phyloP scores from a whole-genome alignment of 2,888 invertebrate genomes.

The Metopia argyrocephala region DNA sequence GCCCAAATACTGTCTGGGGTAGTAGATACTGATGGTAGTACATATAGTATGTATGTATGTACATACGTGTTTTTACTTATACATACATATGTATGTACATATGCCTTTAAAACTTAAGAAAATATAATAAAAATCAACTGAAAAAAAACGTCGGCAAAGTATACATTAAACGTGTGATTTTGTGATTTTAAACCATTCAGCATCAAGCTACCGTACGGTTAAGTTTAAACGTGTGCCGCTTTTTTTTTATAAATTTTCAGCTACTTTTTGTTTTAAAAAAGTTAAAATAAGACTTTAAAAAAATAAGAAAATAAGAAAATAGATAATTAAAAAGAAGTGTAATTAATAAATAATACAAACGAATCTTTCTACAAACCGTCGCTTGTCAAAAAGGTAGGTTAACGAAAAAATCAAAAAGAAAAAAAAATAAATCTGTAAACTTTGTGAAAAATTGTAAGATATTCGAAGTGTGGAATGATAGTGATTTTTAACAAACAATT shows the following conservation, averaged over 20 bases:
- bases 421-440: neutral
- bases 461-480: neutral
- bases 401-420: slow-evolving; percentile 1
- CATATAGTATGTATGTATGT: neutral
- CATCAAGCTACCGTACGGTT: slow-evolving; percentile 52
- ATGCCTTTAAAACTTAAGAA: slow-evolving; percentile 23
- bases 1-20: slow-evolving; percentile 17
- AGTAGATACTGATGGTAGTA: neutral
- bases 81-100: neutral
- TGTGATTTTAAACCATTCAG: slow-evolving; percentile 54
- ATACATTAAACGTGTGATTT: slow-evolving; percentile 58
- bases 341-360: neutral
- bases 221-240: slow-evolving; percentile 25
- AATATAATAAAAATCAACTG: slow-evolving; percentile 26
- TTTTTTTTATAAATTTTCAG: neutral
- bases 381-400: slow-evolving; percentile 31
- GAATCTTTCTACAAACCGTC: neutral
- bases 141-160: slow-evolving; percentile 33
- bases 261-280: slow-evolving; percentile 16
- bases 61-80: neutral
- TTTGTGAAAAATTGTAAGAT: neutral
- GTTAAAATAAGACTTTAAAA: neutral
- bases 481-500: slow-evolving; percentile 8
- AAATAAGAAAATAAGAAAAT: slow-evolving; percentile 6
- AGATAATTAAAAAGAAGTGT: slow-evolving; percentile 23